These are phyloP conservation scores for Drosophila neutralis DNA, from an alignment of 2,888 invertebrate species.

Conservation along the genomic window DNA sequence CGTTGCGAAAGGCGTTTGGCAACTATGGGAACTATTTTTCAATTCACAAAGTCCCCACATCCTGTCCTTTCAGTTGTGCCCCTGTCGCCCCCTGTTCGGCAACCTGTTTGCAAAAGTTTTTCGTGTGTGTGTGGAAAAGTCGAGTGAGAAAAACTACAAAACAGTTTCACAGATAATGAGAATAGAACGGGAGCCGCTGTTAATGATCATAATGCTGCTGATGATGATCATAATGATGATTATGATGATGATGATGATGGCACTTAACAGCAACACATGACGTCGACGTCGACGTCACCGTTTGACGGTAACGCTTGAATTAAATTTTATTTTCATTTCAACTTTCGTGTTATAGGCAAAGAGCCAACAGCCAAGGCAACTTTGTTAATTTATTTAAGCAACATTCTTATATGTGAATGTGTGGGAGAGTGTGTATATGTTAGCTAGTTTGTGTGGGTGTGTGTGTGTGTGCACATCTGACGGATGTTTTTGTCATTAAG, in stretches of 20 bases:
- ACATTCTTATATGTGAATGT: slow-evolving; percentile 50
- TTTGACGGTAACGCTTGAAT: slow-evolving; percentile 51
- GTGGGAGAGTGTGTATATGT: slow-evolving; percentile 5
- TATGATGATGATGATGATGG: slow-evolving; percentile 61
- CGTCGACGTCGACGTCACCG: slow-evolving; percentile 33
- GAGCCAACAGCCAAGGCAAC: slow-evolving; percentile 68
- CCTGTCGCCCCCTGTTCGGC: not conserved
- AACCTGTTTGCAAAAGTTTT: slow-evolving; percentile 42
- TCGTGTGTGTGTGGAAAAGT: slow-evolving; percentile 32
- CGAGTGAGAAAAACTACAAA: slow-evolving; percentile 58
- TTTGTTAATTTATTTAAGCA: slow-evolving; percentile 75
- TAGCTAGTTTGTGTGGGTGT: slow-evolving; percentile 12
- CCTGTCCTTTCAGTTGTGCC: slow-evolving; percentile 5
- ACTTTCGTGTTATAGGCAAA: slow-evolving; percentile 69
- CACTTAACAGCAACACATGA: slow-evolving; percentile 72
- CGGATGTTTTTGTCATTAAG: slow-evolving; percentile 73
- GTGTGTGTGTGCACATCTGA: slow-evolving; percentile 40
- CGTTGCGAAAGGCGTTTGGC: slow-evolving; percentile 57
- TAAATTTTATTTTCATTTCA: slow-evolving; percentile 75
- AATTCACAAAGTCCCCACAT: slow-evolving; percentile 58
- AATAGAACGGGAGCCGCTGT: slow-evolving; percentile 39
- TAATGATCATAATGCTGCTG: slow-evolving; percentile 35
- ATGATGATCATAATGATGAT: slow-evolving; percentile 23
- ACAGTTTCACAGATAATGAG: slow-evolving; percentile 63
- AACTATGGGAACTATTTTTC: slow-evolving; percentile 71